Evolutionary conservation across 2,113 vertebrate species (phyloP), one percentile per base, ranked within the genome.

Genomic region (Leuciscus idus): DNA sequence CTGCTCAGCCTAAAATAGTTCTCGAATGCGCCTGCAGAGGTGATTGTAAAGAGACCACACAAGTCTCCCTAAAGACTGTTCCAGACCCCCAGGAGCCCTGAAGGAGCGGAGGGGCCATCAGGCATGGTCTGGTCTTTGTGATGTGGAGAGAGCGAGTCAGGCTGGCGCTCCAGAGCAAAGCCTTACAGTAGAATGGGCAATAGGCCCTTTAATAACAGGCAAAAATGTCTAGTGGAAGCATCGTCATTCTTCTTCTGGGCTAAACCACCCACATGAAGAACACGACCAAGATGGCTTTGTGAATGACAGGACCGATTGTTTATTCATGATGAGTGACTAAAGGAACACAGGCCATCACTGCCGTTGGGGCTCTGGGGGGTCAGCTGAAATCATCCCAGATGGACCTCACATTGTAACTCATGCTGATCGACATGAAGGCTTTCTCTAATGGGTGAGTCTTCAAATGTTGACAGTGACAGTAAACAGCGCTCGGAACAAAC

Each of bases 41-140:
- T 46, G 2, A 74, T 64, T 70, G 86, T 90, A 91, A 81, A 90
- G 68, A 92, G 92, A 94, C 91, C 91, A 93, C 90, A 93, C 91
- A 94, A 86, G 87, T 66, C 86, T 90, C 87, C 57, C 57, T 81
- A 88, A 90, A 92, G 91, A 93, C 68, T 66, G 87, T 90, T 94
- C 92, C 93, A 93, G 90, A 90, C 76, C 72, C 77, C 87, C 43
- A 90, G 33, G 79, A 81, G 59, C 13, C 59, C 59, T 64, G 59
- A 39, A 46, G 55, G 15, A 46, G 92, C 91, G 91, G 70, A 93
- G 85, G 92, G 92, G 89, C 85, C 84, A 89, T 90, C 89, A 89
- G 87, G 92, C 90, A 92, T 88, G 61, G 12, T 83, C 85, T 87
- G 78, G 87, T 86, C 87, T 64, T 39, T 84, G 86, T 91, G 81